These are phyloP conservation scores for Phalanger gymnotis DNA, from an alignment of 2,797 vertebrate genomes.

Conservation along the genomic window DNA sequence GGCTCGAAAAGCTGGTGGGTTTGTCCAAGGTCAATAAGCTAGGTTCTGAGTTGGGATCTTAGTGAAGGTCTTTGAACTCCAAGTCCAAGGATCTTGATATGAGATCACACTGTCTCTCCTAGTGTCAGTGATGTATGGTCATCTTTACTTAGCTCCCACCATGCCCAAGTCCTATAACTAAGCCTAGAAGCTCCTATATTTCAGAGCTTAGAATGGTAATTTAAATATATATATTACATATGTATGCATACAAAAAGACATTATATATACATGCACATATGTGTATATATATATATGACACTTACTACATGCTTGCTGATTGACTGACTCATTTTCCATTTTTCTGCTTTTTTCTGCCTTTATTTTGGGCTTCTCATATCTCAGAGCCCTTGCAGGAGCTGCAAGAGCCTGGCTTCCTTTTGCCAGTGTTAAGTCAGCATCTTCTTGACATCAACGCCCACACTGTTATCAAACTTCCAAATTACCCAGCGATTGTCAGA, in stretches of 20 bases:
- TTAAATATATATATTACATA: too few species aligned
- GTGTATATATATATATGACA: not conserved
- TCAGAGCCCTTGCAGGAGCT: not conserved
- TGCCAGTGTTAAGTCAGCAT: not conserved
- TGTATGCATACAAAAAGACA: too few species aligned
- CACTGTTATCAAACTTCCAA: slow-evolving; percentile 1
- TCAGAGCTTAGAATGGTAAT: not conserved
- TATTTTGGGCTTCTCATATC: not conserved
- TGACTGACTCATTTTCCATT: not conserved
- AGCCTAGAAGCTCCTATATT: not conserved
- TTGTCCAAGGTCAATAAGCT: not conserved
- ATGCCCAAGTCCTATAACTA: not conserved
- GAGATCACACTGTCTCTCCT: not conserved
- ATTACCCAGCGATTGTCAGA: not conserved
- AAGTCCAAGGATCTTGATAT: not conserved
- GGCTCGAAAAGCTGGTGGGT: not conserved
- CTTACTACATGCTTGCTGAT: not conserved
- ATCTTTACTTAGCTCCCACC: not conserved
- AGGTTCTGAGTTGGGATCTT: not conserved
- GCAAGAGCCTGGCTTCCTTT: not conserved
- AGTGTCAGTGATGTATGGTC: not conserved
- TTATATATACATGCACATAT: too few species aligned
- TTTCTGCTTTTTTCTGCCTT: not conserved
- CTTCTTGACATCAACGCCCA: not conserved
- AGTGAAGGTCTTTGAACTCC: not conserved